Evolutionary conservation across 2,113 vertebrate species (phyloP).

Genomic region (Osmerus eperlanus): DNA sequence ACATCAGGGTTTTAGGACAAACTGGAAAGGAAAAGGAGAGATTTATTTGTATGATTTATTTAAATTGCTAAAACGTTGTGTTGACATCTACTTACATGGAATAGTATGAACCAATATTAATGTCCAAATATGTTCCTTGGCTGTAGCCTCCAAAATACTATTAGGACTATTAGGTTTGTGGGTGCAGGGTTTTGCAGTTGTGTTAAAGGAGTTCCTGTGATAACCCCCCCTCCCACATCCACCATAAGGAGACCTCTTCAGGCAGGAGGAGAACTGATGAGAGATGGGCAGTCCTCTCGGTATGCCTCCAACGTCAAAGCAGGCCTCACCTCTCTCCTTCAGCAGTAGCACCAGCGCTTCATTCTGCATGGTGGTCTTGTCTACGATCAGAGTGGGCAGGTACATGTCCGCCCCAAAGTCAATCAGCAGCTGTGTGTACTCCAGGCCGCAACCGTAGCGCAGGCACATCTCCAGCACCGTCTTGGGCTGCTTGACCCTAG

Average conservation of each 20-base stretch:
- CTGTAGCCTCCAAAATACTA: too few species aligned
- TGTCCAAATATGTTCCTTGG: too few species aligned
- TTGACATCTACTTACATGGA: not conserved
- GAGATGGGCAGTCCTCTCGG: not conserved
- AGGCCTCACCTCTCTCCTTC: conserved; percentile 81
- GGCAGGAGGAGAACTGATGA: not conserved
- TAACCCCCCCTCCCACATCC: too few species aligned
- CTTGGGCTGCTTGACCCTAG: conserved; percentile 78
- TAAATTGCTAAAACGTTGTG: not conserved
- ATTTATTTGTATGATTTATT: not conserved
- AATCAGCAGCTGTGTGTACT: conserved; percentile 85
- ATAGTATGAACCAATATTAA: too few species aligned
- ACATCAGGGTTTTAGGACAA: conserved; percentile 86
- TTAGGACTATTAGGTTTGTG: too few species aligned
- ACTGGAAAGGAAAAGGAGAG: conserved; percentile 64
- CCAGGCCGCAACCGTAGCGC: conserved; percentile 75
- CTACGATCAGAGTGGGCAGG: conserved; percentile 71
- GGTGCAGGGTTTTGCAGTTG: too few species aligned
- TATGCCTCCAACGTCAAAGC: not conserved
- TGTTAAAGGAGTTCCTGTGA: too few species aligned
- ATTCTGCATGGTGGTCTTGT: conserved; percentile 62
- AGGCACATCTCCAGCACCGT: conserved; percentile 88
- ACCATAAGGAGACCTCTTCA: too few species aligned
- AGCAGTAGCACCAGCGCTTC: conserved; percentile 80
- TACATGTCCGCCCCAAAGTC: conserved; percentile 92